A percentile compares a stretch with the other conserved stretches of the same genome.
These are phyloP conservation scores for Dynastes hyllus DNA, from an alignment of 2,888 invertebrate genomes.

Conservation along the genomic window DNA sequence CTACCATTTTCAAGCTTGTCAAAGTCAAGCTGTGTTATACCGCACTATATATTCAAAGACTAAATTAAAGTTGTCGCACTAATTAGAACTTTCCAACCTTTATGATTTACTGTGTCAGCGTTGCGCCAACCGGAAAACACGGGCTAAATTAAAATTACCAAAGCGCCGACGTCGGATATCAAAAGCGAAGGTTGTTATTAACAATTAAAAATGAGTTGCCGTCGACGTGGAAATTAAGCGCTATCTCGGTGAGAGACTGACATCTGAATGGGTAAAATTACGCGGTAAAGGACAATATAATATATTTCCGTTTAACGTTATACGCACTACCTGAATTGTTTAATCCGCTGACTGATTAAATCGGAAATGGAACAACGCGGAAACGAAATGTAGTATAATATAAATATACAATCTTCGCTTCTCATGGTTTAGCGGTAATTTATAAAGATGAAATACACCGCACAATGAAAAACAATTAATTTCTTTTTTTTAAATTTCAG, in stretches of 20 bases:
- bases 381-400: too few relatives aligned
- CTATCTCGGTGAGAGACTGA: not conserved
- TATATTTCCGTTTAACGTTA: not conserved
- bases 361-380: not conserved
- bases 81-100: not conserved
- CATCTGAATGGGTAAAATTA: not conserved
- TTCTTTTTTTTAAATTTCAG: too few relatives aligned
- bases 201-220: not conserved
- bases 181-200: not conserved
- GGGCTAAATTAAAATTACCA: not conserved
- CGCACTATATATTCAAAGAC: too few relatives aligned
- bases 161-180: constrained; percentile 9
- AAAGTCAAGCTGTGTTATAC: too few relatives aligned
- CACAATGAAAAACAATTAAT: too few relatives aligned
- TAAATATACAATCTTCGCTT: too few relatives aligned
- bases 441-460: too few relatives aligned
- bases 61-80: too few relatives aligned
- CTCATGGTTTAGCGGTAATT: too few relatives aligned
- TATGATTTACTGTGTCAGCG: not conserved
- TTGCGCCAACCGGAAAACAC: not conserved
- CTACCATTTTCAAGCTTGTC: too few relatives aligned
- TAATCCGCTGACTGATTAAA: not conserved
- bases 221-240: constrained; percentile 11
- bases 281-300: not conserved
- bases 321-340: constrained; percentile 3